Conservation (phyloP, 2,113 vertebrate species). For the Amphilophus citrinellus region DNA sequence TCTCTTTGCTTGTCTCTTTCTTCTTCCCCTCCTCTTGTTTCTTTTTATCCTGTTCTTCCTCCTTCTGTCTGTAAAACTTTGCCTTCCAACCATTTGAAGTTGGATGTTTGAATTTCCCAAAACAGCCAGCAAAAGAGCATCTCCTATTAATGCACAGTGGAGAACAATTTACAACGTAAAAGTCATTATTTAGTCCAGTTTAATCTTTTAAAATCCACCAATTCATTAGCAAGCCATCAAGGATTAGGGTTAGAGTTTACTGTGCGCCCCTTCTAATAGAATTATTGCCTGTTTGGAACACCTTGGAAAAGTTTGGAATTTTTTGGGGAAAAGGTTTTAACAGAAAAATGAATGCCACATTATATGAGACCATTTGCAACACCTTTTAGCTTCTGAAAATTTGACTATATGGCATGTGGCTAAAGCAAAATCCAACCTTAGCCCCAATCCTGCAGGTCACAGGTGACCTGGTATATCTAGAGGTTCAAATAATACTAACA, state of each 20-base stretch:
- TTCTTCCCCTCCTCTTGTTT: slow-evolving; percentile 2
- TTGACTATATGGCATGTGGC: neutral
- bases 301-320: neutral
- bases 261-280: neutral
- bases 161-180: neutral
- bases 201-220: neutral
- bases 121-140: neutral
- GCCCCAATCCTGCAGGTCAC: too few species aligned
- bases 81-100: slow-evolving; percentile 7
- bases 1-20: slow-evolving; percentile 35
- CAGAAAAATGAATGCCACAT: neutral
- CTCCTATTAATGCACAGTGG: neutral
- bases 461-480: too few species aligned
- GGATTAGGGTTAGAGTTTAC: neutral
- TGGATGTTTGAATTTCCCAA: neutral
- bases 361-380: neutral
- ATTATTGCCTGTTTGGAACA: neutral
- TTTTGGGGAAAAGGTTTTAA: neutral
- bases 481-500: neutral
- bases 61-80: slow-evolving; percentile 80
- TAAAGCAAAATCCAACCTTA: neutral
- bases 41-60: slow-evolving; percentile 28
- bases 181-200: neutral
- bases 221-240: neutral
- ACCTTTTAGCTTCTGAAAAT: neutral